A percentile compares a stretch with the other conserved stretches of the same genome.
phyloP scores from a whole-genome alignment of 2,113 vertebrate species.

The Eidolon helvum region DNA sequence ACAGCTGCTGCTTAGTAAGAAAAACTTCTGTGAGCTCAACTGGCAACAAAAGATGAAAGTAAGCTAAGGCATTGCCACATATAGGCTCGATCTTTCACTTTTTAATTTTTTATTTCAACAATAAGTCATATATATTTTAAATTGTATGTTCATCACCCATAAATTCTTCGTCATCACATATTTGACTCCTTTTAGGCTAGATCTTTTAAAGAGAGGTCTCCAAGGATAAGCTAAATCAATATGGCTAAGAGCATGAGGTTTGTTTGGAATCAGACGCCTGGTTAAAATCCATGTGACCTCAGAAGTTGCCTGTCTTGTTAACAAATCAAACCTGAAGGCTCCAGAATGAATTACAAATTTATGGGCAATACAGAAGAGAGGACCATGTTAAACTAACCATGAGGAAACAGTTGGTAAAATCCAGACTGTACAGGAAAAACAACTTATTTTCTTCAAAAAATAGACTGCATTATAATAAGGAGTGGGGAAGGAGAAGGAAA shows the following conservation, averaged over 20 bases:
- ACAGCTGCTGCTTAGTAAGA: background rate
- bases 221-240: background rate
- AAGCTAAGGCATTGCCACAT: background rate
- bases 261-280: background rate
- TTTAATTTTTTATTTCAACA: no score
- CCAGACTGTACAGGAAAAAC: background rate
- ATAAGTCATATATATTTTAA: no score
- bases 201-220: background rate
- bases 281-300: background rate
- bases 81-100: background rate
- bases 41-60: background rate
- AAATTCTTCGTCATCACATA: no score
- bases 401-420: background rate
- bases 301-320: background rate
- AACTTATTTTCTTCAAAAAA: conserved; percentile 17
- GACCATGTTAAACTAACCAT: background rate
- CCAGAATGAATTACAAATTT: background rate
- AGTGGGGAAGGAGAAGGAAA: background rate
- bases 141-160: no score
- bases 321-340: background rate
- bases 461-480: background rate
- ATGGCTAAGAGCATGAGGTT: background rate
- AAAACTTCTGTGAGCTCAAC: background rate
- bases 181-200: background rate
- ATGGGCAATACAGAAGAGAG: background rate